phyloP scores from a whole-genome alignment of 2,797 vertebrate species.

The Loris lydekkerianus region DNA sequence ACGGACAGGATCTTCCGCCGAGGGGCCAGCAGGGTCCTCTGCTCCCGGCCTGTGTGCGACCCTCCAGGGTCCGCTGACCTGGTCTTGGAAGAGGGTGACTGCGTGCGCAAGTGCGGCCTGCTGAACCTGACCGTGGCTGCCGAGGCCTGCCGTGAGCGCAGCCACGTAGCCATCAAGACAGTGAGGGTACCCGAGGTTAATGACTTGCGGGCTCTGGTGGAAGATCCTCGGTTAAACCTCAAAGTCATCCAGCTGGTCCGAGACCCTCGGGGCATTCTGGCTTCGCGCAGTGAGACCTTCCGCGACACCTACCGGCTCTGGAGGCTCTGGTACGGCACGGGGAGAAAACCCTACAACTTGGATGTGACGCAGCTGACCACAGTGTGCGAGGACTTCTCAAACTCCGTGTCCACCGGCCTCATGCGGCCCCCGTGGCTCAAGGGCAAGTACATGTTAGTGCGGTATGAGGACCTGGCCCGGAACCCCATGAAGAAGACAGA shows the following conservation, averaged over 20 bases:
- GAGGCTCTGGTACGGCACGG: constrained; percentile 97
- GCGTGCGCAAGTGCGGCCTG: constrained; percentile 93
- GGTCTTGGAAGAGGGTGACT: constrained; percentile 96
- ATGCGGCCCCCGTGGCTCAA: constrained; percentile 94
- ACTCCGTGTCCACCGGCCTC: constrained; percentile 94
- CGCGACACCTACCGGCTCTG: constrained; percentile 96
- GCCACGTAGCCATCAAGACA: constrained; percentile 96
- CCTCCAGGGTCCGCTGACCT: constrained; percentile 89
- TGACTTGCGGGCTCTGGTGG: constrained; percentile 94
- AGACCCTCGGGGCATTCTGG: constrained; percentile 96
- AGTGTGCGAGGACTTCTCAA: constrained; percentile 96
- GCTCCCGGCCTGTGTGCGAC: constrained; percentile 94
- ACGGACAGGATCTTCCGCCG: constrained; percentile 95
- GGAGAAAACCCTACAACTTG: constrained; percentile 94
- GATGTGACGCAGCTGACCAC: constrained; percentile 95
- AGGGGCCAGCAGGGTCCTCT: constrained; percentile 95
- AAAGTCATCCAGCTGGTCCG: constrained; percentile 97
- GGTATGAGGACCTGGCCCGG: constrained; percentile 96
- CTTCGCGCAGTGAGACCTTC: constrained; percentile 96
- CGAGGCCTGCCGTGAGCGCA: constrained; percentile 93
- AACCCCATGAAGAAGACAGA: constrained; percentile 95
- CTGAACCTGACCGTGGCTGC: constrained; percentile 95
- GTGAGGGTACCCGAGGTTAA: constrained; percentile 95
- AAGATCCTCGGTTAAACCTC: constrained; percentile 95
- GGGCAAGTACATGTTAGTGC: constrained; percentile 97